These are phyloP conservation scores for Vesta saturnalis DNA, from an alignment of 2,888 invertebrate species.

Conservation along the genomic window DNA sequence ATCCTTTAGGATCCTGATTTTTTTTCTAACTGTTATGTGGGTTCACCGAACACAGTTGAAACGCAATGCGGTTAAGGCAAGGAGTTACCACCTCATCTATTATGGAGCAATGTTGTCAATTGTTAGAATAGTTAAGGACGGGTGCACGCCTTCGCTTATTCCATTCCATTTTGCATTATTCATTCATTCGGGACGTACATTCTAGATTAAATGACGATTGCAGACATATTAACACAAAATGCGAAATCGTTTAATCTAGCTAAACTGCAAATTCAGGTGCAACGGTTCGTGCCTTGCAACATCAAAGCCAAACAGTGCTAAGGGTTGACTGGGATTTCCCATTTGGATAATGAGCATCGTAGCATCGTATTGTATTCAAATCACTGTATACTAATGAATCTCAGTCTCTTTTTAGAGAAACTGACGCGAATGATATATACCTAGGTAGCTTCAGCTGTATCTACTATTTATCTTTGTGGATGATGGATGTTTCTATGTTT, in stretches of 20 bases:
- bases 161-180: slow-evolving; percentile 44
- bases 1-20: slow-evolving; percentile 27
- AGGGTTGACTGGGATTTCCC: slow-evolving; percentile 16
- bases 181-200: not conserved
- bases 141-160: slow-evolving; percentile 43
- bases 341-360: slow-evolving; percentile 26
- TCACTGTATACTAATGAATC: slow-evolving; percentile 42
- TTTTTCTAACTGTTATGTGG: slow-evolving; percentile 28
- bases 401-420: slow-evolving; percentile 34
- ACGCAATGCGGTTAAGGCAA: slow-evolving; percentile 25
- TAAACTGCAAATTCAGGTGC: slow-evolving; percentile 23
- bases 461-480: slow-evolving; percentile 44
- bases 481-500: slow-evolving; percentile 43
- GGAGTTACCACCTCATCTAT: slow-evolving; percentile 42
- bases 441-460: slow-evolving; percentile 22
- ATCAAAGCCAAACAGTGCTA: slow-evolving; percentile 23
- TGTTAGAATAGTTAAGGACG: slow-evolving; percentile 18
- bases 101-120: slow-evolving; percentile 42
- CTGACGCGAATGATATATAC: slow-evolving; percentile 40
- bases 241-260: slow-evolving; percentile 22
- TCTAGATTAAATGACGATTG: slow-evolving; percentile 7
- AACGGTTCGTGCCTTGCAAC: slow-evolving; percentile 12
- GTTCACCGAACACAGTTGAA: slow-evolving; percentile 25
- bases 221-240: slow-evolving; percentile 3
- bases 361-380: slow-evolving; percentile 16